Conservation (phyloP, 1,140 invertebrate genomes). For the Musca vetustissima region DNA sequence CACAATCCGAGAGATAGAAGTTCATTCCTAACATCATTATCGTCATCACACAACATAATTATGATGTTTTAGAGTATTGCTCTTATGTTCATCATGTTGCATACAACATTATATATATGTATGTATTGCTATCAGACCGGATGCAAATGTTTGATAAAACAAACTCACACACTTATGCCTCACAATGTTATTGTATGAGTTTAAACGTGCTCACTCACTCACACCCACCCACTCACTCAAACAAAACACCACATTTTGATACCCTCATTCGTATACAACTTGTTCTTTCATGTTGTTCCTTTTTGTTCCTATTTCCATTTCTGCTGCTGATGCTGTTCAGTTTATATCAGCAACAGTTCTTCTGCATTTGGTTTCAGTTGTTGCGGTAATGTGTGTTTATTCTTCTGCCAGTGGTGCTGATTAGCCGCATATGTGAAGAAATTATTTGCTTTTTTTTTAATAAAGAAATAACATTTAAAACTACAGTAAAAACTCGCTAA, state of each 20-base stretch:
- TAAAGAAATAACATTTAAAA: background rate
- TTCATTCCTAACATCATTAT: too few relatives aligned
- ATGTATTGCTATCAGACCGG: slow-evolving; percentile 12
- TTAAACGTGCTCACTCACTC: too few relatives aligned
- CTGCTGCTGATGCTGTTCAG: background rate
- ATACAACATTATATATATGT: slow-evolving; percentile 13
- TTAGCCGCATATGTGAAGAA: too few relatives aligned
- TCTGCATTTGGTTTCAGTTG: background rate
- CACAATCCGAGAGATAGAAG: too few relatives aligned
- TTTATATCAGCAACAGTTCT: slow-evolving; percentile 18
- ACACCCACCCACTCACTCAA: too few relatives aligned
- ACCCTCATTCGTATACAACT: background rate
- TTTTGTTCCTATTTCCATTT: background rate
- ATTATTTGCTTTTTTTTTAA: background rate
- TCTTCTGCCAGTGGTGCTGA: background rate
- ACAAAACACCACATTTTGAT: background rate
- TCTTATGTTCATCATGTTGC: background rate
- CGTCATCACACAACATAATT: background rate
- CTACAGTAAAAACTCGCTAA: too few relatives aligned
- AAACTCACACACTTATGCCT: background rate
- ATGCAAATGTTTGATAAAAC: slow-evolving; percentile 13
- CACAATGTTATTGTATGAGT: too few relatives aligned
- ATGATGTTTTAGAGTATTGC: background rate
- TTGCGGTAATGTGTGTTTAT: background rate
- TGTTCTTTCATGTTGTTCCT: background rate